Evolutionary conservation across 2,888 invertebrate species (phyloP).

Genomic region (Eugnorisma glareosa): DNA sequence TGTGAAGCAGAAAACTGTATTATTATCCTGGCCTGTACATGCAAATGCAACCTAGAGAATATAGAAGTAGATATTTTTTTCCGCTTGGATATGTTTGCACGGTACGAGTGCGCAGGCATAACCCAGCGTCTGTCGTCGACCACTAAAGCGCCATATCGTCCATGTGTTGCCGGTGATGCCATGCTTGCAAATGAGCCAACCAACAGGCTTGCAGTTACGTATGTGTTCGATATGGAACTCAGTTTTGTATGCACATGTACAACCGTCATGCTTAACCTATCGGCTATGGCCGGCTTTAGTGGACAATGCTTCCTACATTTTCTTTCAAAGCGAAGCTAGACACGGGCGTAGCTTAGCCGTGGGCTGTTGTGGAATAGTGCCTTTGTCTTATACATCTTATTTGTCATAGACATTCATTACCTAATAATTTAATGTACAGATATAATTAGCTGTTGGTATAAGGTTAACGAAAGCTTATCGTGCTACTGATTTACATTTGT

Average conservation of each 20-base stretch:
- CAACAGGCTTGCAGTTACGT: not conserved
- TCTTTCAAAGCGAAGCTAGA: not conserved
- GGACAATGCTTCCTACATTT: not conserved
- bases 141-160: not conserved
- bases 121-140: too few relatives aligned
- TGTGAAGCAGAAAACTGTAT: not conserved
- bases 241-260: not conserved
- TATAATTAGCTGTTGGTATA: slow-evolving; percentile 64
- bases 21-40: too few relatives aligned
- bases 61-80: too few relatives aligned
- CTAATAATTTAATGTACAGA: slow-evolving; percentile 59
- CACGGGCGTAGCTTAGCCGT: not conserved
- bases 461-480: slow-evolving; percentile 72
- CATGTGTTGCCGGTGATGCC: not conserved
- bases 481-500: slow-evolving; percentile 60
- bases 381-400: slow-evolving; percentile 49
- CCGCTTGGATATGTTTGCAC: too few relatives aligned
- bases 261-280: not conserved
- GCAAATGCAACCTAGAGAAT: too few relatives aligned
- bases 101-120: too few relatives aligned
- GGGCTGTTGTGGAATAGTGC: not conserved
- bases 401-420: slow-evolving; percentile 61
- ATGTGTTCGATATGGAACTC: too few relatives aligned
- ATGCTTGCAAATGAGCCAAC: not conserved
- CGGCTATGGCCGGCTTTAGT: not conserved